Evolutionary conservation across 2,888 invertebrate species (phyloP), one percentile per base, ranked within the genome.

Genomic region (Troglohyphantes excavatus): DNA sequence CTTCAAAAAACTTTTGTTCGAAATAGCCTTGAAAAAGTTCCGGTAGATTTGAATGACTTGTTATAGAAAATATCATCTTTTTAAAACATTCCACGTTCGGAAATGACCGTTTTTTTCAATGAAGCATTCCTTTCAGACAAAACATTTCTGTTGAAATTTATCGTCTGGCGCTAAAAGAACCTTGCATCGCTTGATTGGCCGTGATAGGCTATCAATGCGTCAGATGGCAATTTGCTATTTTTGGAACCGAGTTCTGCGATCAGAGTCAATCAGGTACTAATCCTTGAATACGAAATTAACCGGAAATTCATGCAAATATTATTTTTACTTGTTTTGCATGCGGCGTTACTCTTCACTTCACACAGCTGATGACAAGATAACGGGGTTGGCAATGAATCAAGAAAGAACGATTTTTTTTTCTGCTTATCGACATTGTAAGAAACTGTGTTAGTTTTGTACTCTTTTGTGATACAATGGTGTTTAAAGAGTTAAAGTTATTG

Each of bases 211-310:
- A 68, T 68, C 27, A 53, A 53, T 2, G 17, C n/a, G n/a, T 53
- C n/a, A 68, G 5, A 68, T n/a, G 7, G 26, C 23, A n/a, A 33
- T 68, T 27, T 68, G 65, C n/a, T n/a, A n/a, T 13, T 39, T n/a
- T 53, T 17, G 17, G 53, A 29, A 61, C 61, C 19, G 6, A 5
- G 21, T 61, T 21, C 23, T 65, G 1, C 26, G 13, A n/a, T 33
- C 11, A n/a, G 5, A 53, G 53, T 43, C 1, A 39, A 33, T 21
- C 11, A 29, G 19, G 53, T 19, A 21, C 0, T 29, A 65, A 43
- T 43, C 78, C 63, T 78, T 63, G 65, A 78, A 78, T 78, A 65
- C 6, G 78, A 63, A 78, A 78, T 26, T 39, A 78, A 33, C 61
- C 33, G 78, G 63, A 78, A 65, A 78, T 7, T n/a, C 23, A 27